These are phyloP conservation scores for Saguinus imperator DNA, from an alignment of 2,113 vertebrate species.

Conservation along the genomic window DNA sequence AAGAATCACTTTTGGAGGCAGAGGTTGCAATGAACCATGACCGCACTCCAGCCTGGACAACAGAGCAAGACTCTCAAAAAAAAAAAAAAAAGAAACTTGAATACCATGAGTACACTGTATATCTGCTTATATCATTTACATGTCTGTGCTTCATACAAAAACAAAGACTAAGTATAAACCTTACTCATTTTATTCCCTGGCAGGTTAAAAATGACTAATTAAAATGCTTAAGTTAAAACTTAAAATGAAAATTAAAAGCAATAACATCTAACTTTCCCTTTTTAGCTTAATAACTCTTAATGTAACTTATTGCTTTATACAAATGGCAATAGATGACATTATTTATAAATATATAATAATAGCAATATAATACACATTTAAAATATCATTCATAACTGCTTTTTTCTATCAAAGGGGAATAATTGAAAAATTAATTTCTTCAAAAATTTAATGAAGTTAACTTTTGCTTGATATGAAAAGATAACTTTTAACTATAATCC, in stretches of 20 bases:
- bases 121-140: neutral
- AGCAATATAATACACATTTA: neutral
- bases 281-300: neutral
- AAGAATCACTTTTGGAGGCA: no score
- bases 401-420: neutral
- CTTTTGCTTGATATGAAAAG: neutral
- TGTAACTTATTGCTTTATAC: neutral
- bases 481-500: neutral
- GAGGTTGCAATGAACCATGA: no score
- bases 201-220: neutral
- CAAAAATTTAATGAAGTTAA: neutral
- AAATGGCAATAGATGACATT: neutral
- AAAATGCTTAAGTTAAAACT: neutral
- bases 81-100: neutral
- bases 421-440: neutral
- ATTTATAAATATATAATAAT: neutral
- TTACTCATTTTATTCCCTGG: neutral
- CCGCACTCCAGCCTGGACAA: no score
- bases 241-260: neutral
- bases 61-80: no score
- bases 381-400: neutral
- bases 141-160: neutral
- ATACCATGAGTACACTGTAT: neutral
- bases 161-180: neutral
- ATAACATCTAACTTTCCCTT: neutral